These are phyloP conservation scores for Tachysurus fulvidraco DNA, from an alignment of 2,113 vertebrate genomes.

Conservation along the genomic window DNA sequence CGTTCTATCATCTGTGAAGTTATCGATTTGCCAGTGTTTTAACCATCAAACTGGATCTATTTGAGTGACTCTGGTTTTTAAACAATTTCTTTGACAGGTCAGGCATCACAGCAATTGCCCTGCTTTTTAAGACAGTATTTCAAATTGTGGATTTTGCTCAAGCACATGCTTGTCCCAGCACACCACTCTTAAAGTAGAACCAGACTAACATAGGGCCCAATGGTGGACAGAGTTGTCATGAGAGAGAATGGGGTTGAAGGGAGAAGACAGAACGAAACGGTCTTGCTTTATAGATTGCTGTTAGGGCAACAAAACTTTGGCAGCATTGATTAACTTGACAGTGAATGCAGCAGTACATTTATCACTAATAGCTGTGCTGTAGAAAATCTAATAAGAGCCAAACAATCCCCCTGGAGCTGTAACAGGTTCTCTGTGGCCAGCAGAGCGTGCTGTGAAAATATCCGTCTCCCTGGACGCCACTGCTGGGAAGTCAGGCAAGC, in stretches of 20 bases:
- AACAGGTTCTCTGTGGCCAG: constrained; percentile 85
- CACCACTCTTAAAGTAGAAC: constrained; percentile 59
- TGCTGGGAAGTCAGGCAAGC: constrained; percentile 57
- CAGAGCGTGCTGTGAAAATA: constrained; percentile 85
- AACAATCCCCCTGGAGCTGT: constrained; percentile 88
- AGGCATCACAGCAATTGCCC: constrained; percentile 60
- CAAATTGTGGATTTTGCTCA: constrained; percentile 50
- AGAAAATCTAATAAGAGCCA: constrained; percentile 93
- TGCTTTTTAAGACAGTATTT: constrained; percentile 71
- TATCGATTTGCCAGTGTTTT: constrained; percentile 82
- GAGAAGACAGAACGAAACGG: constrained; percentile 43
- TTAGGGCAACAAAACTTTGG: constrained; percentile 96
- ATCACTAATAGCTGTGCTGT: constrained; percentile 90
- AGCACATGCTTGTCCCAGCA: constrained; percentile 1
- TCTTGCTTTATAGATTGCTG: constrained; percentile 90
- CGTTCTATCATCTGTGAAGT: constrained; percentile 77
- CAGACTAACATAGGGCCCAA: constrained; percentile 65
- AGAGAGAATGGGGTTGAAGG: constrained; percentile 1
- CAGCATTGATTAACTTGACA: constrained; percentile 96
- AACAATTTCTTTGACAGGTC: constrained; percentile 72
- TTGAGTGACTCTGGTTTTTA: constrained; percentile 72
- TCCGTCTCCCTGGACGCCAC: constrained; percentile 83
- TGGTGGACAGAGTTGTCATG: constrained; percentile 82
- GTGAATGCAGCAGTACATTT: constrained; percentile 91
- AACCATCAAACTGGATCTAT: constrained; percentile 76